These are phyloP conservation scores for Alcedo atthis DNA, from an alignment of 2,797 vertebrate genomes.

Conservation along the genomic window DNA sequence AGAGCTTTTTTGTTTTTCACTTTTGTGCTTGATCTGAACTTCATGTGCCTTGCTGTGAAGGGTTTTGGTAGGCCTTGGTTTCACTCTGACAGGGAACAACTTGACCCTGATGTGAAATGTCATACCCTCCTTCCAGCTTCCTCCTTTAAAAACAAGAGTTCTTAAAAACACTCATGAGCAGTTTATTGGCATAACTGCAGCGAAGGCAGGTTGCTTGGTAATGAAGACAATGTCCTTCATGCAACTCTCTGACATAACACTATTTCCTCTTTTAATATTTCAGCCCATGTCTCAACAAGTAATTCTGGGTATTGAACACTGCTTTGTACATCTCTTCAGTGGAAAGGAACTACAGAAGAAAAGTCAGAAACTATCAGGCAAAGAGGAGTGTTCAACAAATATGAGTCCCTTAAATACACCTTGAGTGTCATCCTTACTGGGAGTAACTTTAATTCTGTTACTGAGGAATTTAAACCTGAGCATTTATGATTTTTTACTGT, in stretches of 20 bases:
- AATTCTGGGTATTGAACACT: not conserved
- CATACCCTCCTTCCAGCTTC: not conserved
- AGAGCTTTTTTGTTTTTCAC: not conserved
- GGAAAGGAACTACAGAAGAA: not conserved
- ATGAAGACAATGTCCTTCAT: not conserved
- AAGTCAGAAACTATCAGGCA: not conserved
- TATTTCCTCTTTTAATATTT: not conserved
- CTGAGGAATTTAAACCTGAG: not conserved
- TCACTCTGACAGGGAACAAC: not conserved
- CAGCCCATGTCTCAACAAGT: not conserved
- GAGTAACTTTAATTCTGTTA: not conserved
- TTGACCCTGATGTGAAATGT: rapidly evolving
- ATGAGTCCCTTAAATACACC: not conserved
- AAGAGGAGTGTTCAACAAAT: not conserved
- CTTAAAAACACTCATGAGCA: not conserved
- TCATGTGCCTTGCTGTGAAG: not conserved
- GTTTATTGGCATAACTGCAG: not conserved
- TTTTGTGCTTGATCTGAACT: not conserved
- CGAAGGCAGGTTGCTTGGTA: not conserved
- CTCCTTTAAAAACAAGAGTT: not conserved
- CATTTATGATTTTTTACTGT: not conserved
- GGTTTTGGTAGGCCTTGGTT: not conserved
- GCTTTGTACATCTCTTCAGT: not conserved
- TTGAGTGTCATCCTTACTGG: not conserved
- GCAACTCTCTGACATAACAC: not conserved